Conservation (phyloP, 2,888 invertebrate species). For the Labia minor region DNA sequence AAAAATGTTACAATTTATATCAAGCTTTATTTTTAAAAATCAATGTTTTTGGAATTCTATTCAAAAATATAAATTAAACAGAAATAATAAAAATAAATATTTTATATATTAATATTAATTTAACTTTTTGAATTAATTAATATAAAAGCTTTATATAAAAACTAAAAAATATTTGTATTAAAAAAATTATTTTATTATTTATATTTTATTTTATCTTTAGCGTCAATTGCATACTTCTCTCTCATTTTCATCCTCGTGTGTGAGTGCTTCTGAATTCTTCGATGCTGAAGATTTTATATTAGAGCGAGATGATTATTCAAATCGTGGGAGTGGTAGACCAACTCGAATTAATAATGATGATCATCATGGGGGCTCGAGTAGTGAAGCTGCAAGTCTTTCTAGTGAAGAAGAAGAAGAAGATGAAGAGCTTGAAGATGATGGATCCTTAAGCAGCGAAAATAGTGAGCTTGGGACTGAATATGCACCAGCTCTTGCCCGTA, state of each 20-base stretch:
- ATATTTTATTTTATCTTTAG: constrained; percentile 33
- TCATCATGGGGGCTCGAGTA: constrained; percentile 45
- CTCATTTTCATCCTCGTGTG: constrained; percentile 65
- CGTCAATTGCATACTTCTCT: constrained; percentile 50
- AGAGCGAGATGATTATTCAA: constrained; percentile 24
- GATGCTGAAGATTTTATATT: constrained; percentile 57
- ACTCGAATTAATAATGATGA: constrained; percentile 15
- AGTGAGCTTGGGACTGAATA: constrained; percentile 45
- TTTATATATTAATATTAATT: not conserved
- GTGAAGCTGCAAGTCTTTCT: constrained; percentile 57
- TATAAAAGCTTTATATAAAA: too few species aligned
- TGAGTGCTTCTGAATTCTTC: constrained; percentile 67
- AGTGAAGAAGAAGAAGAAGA: constrained; percentile 42
- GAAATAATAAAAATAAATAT: too few species aligned
- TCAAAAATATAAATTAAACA: too few species aligned
- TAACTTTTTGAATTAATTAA: not conserved
- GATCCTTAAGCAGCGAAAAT: constrained; percentile 57
- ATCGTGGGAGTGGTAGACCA: not conserved
- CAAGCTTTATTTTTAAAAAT: too few species aligned
- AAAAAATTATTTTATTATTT: constrained; percentile 13
- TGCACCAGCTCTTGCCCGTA: constrained; percentile 35
- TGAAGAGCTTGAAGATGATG: constrained; percentile 30
- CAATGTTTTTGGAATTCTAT: too few species aligned
- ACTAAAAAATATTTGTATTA: too few species aligned
- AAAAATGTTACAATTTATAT: not conserved